These are phyloP conservation scores for Turritopsis rubra DNA, from an alignment of 30 jellyfish, hydroid and myxozoan species.

Conservation along the genomic window DNA sequence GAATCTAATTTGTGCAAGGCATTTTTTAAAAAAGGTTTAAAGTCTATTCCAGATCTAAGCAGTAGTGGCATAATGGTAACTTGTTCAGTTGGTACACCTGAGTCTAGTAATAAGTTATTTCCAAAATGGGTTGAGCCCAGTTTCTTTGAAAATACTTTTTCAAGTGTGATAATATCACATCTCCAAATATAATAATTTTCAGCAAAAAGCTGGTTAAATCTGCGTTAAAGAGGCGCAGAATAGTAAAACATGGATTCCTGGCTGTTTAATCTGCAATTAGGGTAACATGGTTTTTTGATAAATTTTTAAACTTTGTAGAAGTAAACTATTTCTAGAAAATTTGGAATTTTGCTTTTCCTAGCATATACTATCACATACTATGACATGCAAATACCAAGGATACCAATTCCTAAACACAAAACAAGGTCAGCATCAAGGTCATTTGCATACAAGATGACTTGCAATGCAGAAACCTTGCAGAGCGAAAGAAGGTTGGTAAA, in stretches of 20 bases:
- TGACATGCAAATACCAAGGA: neutral
- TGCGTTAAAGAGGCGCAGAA: neutral
- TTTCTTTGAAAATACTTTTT: neutral
- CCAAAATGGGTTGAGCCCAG: neutral
- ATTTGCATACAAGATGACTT: too few species aligned
- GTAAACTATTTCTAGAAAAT: neutral
- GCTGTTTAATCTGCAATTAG: neutral
- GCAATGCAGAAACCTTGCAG: too few species aligned
- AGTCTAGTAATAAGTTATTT: neutral
- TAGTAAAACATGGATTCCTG: too few species aligned
- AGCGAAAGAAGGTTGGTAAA: too few species aligned
- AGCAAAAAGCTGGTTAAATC: too few species aligned
- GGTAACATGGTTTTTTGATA: neutral
- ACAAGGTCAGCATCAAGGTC: too few species aligned
- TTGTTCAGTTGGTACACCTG: neutral
- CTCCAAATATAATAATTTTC: neutral
- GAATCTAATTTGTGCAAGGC: neutral
- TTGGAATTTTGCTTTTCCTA: neutral
- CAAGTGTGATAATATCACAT: neutral
- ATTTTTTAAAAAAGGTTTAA: neutral
- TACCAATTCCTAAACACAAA: too few species aligned
- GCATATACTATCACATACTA: neutral
- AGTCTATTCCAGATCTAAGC: neutral
- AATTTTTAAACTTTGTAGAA: neutral
- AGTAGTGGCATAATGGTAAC: neutral